Evolutionary conservation across 2,113 vertebrate genomes (phyloP), one percentile per base, ranked within the genome.

Genomic region (Xiphophorus couchianus): DNA sequence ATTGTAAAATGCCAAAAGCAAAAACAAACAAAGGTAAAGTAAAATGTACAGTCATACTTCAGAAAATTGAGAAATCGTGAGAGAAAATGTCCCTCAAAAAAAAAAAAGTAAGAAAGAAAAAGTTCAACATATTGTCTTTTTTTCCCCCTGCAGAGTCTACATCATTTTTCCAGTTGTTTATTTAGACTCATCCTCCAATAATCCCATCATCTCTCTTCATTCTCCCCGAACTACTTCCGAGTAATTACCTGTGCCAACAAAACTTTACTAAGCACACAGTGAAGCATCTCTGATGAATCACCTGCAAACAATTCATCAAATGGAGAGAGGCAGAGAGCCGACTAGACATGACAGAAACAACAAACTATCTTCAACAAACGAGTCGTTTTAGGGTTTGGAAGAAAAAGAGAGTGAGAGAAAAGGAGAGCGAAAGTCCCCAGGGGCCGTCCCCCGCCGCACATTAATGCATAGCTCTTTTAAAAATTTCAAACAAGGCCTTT

Each of bases 311-410:
- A n/a, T n/a, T 58, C 22, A 58, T 58, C 51, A n/a, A 58, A 58
- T 6, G 51, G 22, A n/a, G 10, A 58, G 22, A 58, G 25, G 51
- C 25, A n/a, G 22, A n/a, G 51, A 3, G 51, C 44, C 3, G 51
- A 58, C 22, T 10, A 2, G 51, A 58, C 4, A 58, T 58, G 51
- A 65, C 17, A 65, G 63, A 44, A 65, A 62, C 9, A 19, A 42
- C 61, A 64, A 85, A 89, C 78, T 73, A 82, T 85, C 64, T 71
- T 84, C 69, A 78, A 89, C 89, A 73, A 73, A 77, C 85, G 84
- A 71, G 39, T 37, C 60, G 73, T 84, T 84, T 86, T 60, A 42
- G 28, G 61, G 15, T 30, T 30, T 62, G 28, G 29, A 62, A 62
- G 15, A 30, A 62, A 62, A 30, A 35, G 48, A 42, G 51, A 66